A percentile compares a stretch with the other conserved stretches of the same genome.
Conservation (phyloP, 2,113 vertebrate genomes). For the Gadus macrocephalus region DNA sequence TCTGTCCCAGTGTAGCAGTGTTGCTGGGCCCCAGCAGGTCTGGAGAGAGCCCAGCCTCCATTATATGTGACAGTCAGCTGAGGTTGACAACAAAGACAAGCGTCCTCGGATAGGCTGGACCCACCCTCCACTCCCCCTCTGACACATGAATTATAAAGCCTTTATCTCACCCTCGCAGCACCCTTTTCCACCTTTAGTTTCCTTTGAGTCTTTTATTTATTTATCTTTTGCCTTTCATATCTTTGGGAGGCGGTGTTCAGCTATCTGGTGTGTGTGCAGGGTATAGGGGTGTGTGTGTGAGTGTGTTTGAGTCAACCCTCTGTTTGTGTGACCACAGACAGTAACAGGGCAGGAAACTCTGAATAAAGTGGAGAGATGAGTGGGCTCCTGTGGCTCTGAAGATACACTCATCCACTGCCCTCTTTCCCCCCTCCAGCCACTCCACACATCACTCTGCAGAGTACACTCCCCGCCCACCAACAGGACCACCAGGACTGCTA, state of each 20-base stretch:
- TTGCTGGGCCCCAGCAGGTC: slow-evolving; percentile 42
- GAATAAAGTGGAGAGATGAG: slow-evolving; percentile 45
- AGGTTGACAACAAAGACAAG: slow-evolving; percentile 57
- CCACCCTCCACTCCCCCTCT: slow-evolving; percentile 24
- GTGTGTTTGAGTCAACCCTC: slow-evolving; percentile 29
- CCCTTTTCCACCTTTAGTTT: slow-evolving; percentile 28
- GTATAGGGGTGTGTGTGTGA: slow-evolving; percentile 13
- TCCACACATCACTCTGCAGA: slow-evolving; percentile 37
- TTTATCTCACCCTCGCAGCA: slow-evolving; percentile 3
- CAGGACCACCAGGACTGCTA: no score
- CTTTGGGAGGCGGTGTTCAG: slow-evolving; percentile 24
- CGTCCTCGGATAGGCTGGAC: slow-evolving; percentile 28
- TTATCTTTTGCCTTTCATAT: slow-evolving; percentile 23
- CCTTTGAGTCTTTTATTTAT: slow-evolving; percentile 33
- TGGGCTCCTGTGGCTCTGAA: slow-evolving; percentile 39
- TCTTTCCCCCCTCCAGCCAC: slow-evolving; percentile 4
- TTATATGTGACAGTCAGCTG: slow-evolving; percentile 33
- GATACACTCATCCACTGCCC: slow-evolving; percentile 33
- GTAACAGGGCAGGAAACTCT: slow-evolving; percentile 27
- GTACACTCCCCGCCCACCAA: slow-evolving; percentile 27
- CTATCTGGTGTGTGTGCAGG: slow-evolving; percentile 13
- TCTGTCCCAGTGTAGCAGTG: neutral
- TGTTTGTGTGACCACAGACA: slow-evolving; percentile 2
- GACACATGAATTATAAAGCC: slow-evolving; percentile 61
- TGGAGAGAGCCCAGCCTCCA: slow-evolving; percentile 44